A percentile compares a stretch with the other conserved stretches of the same genome.
These are phyloP conservation scores for Empis livida DNA, from an alignment of 2,888 invertebrate species.

Conservation along the genomic window DNA sequence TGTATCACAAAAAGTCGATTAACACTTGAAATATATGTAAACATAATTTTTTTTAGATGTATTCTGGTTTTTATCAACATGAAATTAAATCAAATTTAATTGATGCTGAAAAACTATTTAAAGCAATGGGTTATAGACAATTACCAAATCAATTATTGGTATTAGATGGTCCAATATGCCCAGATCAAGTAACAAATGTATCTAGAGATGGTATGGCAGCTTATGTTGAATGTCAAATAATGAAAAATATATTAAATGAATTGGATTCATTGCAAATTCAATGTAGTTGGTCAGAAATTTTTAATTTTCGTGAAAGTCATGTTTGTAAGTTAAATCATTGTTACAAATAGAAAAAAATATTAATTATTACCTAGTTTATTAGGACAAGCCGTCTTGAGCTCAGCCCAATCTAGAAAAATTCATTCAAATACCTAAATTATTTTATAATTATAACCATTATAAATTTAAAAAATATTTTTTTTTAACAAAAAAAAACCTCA, in stretches of 20 bases:
- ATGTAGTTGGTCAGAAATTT: conserved; percentile 54
- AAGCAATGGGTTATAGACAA: conserved; percentile 69
- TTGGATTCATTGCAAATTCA: conserved; percentile 43
- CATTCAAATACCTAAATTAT: no score
- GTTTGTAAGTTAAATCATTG: conserved; percentile 21
- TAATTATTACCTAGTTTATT: no score
- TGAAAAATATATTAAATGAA: conserved; percentile 60
- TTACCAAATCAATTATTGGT: conserved; percentile 40
- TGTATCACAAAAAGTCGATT: no score
- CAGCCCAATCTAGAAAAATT: no score
- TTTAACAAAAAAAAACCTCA: background rate
- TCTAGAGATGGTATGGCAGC: conserved; percentile 77
- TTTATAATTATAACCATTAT: no score
- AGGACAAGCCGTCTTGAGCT: no score
- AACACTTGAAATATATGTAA: no score
- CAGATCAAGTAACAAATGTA: conserved; percentile 64
- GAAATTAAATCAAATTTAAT: conserved; percentile 69
- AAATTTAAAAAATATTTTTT: no score
- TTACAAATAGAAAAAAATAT: no score
- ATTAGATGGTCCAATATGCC: conserved; percentile 64
- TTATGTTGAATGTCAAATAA: conserved; percentile 76
- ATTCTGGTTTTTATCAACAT: conserved; percentile 79
- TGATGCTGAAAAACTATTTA: conserved; percentile 63
- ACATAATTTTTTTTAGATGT: conserved; percentile 47
- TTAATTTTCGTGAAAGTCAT: conserved; percentile 29